Evolutionary conservation across 2,113 vertebrate species (phyloP).

Genomic region (Cichladusa arquata): DNA sequence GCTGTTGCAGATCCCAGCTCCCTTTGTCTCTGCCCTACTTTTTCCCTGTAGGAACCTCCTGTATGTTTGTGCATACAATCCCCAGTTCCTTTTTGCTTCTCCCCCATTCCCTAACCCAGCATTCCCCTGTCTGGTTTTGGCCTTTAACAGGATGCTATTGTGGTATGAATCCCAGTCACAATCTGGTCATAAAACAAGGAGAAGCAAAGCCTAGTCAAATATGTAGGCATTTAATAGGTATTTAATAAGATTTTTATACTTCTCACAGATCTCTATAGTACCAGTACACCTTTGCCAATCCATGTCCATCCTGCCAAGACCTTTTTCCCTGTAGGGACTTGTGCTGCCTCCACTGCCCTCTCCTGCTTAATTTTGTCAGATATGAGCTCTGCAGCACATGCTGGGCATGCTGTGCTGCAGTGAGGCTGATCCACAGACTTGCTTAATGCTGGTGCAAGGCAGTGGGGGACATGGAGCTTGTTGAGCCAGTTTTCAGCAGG

Average conservation of each 20-base stretch:
- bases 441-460: background rate
- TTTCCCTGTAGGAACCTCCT: background rate
- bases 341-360: accelerated
- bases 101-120: background rate
- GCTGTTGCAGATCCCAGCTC: background rate
- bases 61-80: background rate
- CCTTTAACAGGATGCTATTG: background rate
- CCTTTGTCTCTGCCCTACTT: background rate
- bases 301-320: background rate
- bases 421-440: background rate
- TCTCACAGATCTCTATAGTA: background rate
- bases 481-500: background rate
- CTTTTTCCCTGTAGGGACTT: background rate
- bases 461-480: background rate
- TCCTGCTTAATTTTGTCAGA: background rate
- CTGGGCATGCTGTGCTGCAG: accelerated
- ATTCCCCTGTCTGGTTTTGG: accelerated
- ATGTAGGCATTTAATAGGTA: background rate
- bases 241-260: background rate
- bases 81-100: background rate
- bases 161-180: background rate
- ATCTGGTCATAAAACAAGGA: background rate
- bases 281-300: background rate
- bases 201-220: background rate
- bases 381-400: background rate